Conservation (phyloP, 2,113 vertebrate genomes). For the Pituophis catenifer region DNA sequence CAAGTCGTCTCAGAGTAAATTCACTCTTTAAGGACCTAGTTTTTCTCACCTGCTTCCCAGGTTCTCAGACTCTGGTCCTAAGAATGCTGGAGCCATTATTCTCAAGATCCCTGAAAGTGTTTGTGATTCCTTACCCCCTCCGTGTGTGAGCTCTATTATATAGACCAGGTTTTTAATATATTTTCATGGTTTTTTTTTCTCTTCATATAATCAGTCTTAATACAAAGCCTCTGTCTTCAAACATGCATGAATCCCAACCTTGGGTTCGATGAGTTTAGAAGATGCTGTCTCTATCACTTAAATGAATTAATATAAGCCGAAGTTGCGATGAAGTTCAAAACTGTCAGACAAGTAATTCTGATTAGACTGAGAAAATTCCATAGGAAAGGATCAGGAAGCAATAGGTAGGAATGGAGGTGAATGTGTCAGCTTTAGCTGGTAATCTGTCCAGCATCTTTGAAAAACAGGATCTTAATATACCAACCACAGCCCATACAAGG, state of each 20-base stretch:
- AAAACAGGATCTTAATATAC: background rate
- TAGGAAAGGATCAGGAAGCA: background rate
- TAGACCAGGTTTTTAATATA: background rate
- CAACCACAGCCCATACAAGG: background rate
- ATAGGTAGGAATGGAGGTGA: background rate
- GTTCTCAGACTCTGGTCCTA: background rate
- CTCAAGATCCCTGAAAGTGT: background rate
- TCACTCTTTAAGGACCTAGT: rapidly evolving
- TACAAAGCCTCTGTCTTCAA: background rate
- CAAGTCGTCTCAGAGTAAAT: background rate
- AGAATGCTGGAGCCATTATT: too few species aligned
- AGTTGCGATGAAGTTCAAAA: background rate
- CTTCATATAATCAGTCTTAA: background rate
- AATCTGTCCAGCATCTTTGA: background rate
- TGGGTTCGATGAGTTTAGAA: background rate
- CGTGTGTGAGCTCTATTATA: background rate
- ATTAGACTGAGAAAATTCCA: background rate
- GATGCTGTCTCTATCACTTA: background rate
- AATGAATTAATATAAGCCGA: background rate
- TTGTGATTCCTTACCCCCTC: background rate
- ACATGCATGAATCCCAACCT: background rate
- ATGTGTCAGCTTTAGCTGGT: background rate
- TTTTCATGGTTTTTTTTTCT: background rate
- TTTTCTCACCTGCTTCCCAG: background rate
- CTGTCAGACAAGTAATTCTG: background rate